A percentile compares a stretch with the other conserved stretches of the same genome.
Conservation (phyloP, 2,797 vertebrate species). For the Carduelis carduelis region DNA sequence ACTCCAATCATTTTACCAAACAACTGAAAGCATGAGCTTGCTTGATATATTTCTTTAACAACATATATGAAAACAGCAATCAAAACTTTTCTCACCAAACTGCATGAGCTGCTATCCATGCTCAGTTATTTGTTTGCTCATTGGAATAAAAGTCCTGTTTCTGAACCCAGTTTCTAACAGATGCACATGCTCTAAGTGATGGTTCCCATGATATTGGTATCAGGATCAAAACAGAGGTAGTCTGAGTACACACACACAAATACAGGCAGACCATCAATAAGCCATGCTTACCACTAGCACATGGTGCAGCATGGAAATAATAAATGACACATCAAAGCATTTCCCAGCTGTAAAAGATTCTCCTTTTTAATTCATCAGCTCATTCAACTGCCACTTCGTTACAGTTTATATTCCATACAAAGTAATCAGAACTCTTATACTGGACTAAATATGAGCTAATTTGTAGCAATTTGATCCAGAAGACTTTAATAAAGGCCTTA, state of each 20-base stretch:
- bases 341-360: conserved; percentile 28
- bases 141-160: not conserved
- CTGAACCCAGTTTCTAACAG: not conserved
- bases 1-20: not conserved
- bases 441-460: conserved; percentile 1
- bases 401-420: not conserved
- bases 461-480: conserved; percentile 15
- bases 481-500: not conserved
- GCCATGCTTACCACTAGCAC: not conserved
- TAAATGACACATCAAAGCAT: conserved; percentile 10
- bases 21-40: not conserved
- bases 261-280: not conserved
- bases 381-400: not conserved
- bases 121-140: not conserved
- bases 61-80: not conserved
- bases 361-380: not conserved
- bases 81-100: not conserved
- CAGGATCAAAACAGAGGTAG: not conserved
- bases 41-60: not conserved
- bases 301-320: not conserved
- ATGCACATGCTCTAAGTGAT: not conserved
- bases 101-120: not conserved
- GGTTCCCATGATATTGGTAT: not conserved
- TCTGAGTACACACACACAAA: not conserved
- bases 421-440: conserved; percentile 6